Percentiles rank a stretch among this genome's conserved stretches.
Conservation (phyloP, 1,140 invertebrate genomes). For the Temnothorax longispinosus region DNA sequence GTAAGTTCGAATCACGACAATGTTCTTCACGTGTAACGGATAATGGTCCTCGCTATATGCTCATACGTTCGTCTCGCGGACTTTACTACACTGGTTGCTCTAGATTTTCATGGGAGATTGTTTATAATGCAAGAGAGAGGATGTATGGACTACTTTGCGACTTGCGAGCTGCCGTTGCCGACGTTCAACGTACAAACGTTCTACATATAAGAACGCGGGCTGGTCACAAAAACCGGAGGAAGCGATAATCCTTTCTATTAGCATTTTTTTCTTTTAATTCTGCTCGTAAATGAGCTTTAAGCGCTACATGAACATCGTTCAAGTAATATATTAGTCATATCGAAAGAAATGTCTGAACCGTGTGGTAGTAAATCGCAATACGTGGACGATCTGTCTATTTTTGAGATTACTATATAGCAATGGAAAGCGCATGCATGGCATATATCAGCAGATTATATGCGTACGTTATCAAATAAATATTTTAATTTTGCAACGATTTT, state of each 20-base stretch:
- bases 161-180: slow-evolving; percentile 37
- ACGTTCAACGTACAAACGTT: slow-evolving; percentile 62
- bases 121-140: slow-evolving; percentile 83
- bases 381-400: background rate
- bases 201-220: slow-evolving; percentile 72
- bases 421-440: background rate
- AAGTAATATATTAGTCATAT: background rate
- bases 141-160: slow-evolving; percentile 82
- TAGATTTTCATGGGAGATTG: slow-evolving; percentile 84
- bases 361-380: background rate
- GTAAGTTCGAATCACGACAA: background rate
- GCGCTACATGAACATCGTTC: background rate
- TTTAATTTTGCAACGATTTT: background rate
- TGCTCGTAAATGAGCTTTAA: background rate
- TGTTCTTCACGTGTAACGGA: background rate
- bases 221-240: slow-evolving; percentile 66
- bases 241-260: slow-evolving; percentile 58
- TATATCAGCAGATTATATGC: background rate
- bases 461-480: background rate
- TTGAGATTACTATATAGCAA: background rate
- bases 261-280: background rate
- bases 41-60: slow-evolving; percentile 23
- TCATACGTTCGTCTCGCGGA: slow-evolving; percentile 48
- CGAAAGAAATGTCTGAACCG: background rate
- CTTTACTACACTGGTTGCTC: slow-evolving; percentile 78